Evolutionary conservation across 2,888 invertebrate species (phyloP).

Genomic region (Osedax fenrisi): DNA sequence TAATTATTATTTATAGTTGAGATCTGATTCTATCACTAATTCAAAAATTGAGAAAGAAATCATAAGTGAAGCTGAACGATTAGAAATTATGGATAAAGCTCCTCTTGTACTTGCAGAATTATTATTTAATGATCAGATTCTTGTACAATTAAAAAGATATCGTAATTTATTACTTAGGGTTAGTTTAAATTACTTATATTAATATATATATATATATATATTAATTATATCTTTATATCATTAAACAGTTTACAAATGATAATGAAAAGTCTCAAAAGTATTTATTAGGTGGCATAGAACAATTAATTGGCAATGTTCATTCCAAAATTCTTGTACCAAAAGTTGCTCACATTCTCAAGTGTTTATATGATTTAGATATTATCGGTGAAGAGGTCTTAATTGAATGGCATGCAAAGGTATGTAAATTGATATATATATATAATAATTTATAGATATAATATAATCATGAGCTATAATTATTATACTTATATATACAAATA

Average conservation of each 20-base stretch:
- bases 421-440: background rate
- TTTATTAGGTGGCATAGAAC: constrained; percentile 84
- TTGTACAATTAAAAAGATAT: constrained; percentile 53
- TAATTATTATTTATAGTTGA: background rate
- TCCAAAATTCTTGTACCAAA: constrained; percentile 66
- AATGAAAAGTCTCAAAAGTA: constrained; percentile 59
- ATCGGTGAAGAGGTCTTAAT: constrained; percentile 82
- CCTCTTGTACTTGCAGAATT: constrained; percentile 83
- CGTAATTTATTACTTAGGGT: constrained; percentile 44
- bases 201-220: background rate
- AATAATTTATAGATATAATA: too few species aligned
- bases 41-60: constrained; percentile 55
- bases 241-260: constrained; percentile 50
- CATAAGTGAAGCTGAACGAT: constrained; percentile 69
- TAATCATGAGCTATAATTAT: too few species aligned
- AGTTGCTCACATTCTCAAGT: constrained; percentile 74
- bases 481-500: too few species aligned
- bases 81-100: constrained; percentile 86
- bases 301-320: constrained; percentile 68
- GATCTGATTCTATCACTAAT: constrained; percentile 17
- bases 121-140: constrained; percentile 58
- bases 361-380: constrained; percentile 85
- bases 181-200: constrained; percentile 30
- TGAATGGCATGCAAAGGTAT: constrained; percentile 85
- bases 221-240: constrained; percentile 25